Conservation (phyloP, 2,797 vertebrate species). For the Coranthus polyacanthus region DNA sequence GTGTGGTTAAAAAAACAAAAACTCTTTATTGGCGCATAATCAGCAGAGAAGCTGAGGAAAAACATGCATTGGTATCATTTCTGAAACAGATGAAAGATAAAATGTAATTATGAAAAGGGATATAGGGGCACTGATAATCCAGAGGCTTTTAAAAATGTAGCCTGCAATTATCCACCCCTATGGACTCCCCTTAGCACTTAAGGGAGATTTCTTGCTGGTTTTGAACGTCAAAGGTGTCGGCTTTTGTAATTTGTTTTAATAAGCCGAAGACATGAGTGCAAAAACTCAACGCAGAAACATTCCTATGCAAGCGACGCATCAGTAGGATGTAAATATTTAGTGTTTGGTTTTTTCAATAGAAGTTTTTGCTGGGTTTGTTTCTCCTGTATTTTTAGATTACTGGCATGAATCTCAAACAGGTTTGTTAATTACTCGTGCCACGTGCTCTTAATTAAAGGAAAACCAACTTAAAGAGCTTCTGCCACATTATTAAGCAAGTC, state of each 20-base stretch:
- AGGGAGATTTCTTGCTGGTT: background rate
- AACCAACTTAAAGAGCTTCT: too few relatives aligned
- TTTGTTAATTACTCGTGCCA: too few relatives aligned
- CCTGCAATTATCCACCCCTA: background rate
- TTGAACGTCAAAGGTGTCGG: slow-evolving; percentile 6
- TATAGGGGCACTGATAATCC: background rate
- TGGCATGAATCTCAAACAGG: too few relatives aligned
- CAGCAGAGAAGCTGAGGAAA: background rate
- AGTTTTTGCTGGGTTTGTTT: too few relatives aligned
- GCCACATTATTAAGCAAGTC: too few relatives aligned
- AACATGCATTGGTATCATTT: background rate
- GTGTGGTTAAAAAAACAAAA: too few relatives aligned
- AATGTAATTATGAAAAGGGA: slow-evolving; percentile 6
- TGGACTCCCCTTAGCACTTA: too few relatives aligned
- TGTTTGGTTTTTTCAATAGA: too few relatives aligned
- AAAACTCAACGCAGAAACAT: slow-evolving; percentile 9
- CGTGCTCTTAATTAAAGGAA: too few relatives aligned
- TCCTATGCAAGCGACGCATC: too few relatives aligned
- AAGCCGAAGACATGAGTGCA: slow-evolving; percentile 23
- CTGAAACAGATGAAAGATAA: background rate
- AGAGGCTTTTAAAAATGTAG: slow-evolving; percentile 4
- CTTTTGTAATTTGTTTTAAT: slow-evolving; percentile 3
- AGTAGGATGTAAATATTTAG: too few relatives aligned
- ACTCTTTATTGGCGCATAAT: background rate
- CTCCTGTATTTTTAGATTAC: too few relatives aligned